Percentiles rank a stretch among this genome's conserved stretches.
Evolutionary conservation across 2,888 invertebrate species (phyloP).

Genomic region (Ditula angustiorana): DNA sequence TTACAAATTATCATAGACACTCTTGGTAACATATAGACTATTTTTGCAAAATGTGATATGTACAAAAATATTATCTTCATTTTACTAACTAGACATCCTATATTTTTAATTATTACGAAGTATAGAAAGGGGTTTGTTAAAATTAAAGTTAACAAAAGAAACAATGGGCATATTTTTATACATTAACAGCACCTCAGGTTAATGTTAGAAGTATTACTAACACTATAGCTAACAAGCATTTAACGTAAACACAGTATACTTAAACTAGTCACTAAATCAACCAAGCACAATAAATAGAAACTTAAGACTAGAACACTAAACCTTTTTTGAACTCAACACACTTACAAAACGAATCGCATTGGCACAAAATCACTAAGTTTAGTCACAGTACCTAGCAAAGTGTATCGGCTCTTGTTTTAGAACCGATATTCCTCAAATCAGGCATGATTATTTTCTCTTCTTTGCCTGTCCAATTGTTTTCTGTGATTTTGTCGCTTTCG

Average conservation of each 20-base stretch:
- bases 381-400: slow-evolving; percentile 48
- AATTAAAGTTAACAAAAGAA: not conserved
- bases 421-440: slow-evolving; percentile 85
- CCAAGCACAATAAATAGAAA: slow-evolving; percentile 31
- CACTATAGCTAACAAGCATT: slow-evolving; percentile 34
- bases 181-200: slow-evolving; percentile 46
- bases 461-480: slow-evolving; percentile 77
- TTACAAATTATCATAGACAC: slow-evolving; percentile 70
- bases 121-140: not conserved
- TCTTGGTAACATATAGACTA: slow-evolving; percentile 78
- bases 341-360: slow-evolving; percentile 52
- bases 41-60: slow-evolving; percentile 81
- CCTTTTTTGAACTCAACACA: slow-evolving; percentile 55
- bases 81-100: slow-evolving; percentile 46
- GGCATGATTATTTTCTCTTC: slow-evolving; percentile 75
- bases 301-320: slow-evolving; percentile 5
- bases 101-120: slow-evolving; percentile 2
- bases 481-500: slow-evolving; percentile 81
- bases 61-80: slow-evolving; percentile 82
- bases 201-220: slow-evolving; percentile 33
- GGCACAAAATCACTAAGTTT: slow-evolving; percentile 70
- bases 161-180: slow-evolving; percentile 40
- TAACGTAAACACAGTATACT: slow-evolving; percentile 27
- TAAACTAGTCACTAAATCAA: slow-evolving; percentile 18
- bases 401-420: slow-evolving; percentile 72